A percentile compares a stretch with the other conserved stretches of the same genome.
Evolutionary conservation across 2,113 vertebrate genomes (phyloP).

Genomic region (Myrmophylax atrothorax): DNA sequence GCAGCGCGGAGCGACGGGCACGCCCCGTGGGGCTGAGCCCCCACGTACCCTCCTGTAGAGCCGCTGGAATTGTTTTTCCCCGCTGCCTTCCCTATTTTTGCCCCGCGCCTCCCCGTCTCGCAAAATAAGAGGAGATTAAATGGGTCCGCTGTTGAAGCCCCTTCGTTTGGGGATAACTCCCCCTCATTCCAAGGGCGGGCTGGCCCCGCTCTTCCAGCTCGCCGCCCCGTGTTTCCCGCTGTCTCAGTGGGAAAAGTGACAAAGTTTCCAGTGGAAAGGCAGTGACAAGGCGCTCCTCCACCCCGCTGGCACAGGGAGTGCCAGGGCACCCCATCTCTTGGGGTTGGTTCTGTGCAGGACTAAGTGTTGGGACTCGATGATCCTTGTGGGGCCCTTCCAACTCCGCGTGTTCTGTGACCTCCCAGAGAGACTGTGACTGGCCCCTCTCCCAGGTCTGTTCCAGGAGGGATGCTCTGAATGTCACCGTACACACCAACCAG

Average conservation of each 20-base stretch:
- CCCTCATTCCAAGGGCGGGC: fast-evolving
- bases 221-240: neutral
- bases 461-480: neutral
- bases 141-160: neutral
- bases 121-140: too few species aligned
- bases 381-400: neutral
- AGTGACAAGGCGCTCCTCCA: fast-evolving
- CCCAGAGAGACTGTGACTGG: neutral
- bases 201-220: neutral
- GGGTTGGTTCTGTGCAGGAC: neutral
- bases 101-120: too few species aligned
- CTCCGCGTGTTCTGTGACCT: neutral
- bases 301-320: fast-evolving
- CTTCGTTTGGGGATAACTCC: neutral
- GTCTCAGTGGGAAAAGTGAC: neutral
- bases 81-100: too few species aligned
- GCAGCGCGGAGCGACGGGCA: too few species aligned
- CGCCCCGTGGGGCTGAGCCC: too few species aligned
- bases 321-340: neutral
- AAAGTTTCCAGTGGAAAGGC: neutral
- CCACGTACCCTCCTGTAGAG: too few species aligned
- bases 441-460: too few species aligned
- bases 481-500: fast-evolving
- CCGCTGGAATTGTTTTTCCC: too few species aligned
- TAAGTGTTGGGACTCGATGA: neutral